phyloP scores from a whole-genome alignment of 2,113 vertebrate species.

The Canis aureus region DNA sequence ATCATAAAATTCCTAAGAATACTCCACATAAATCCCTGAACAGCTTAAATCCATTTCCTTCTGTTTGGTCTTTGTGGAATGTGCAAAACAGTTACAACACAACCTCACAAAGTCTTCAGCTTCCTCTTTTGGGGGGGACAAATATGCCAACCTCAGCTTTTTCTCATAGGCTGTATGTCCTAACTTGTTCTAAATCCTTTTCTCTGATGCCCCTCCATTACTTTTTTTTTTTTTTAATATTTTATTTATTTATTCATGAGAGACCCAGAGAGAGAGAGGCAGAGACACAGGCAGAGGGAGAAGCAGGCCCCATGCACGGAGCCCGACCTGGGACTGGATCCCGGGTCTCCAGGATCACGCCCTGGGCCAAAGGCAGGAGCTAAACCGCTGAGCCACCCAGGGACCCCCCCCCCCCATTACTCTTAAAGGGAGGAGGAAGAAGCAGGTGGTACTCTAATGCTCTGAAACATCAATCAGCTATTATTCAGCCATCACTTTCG shows the following conservation, averaged over 20 bases:
- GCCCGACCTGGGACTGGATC: no score
- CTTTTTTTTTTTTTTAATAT: neutral
- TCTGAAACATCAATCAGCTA: neutral
- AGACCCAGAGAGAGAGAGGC: no score
- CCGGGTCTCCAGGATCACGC: no score
- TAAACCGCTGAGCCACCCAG: no score
- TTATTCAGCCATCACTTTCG: neutral
- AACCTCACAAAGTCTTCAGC: neutral
- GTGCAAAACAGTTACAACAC: neutral
- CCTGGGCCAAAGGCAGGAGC: no score
- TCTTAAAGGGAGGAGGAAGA: neutral
- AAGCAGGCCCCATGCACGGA: no score
- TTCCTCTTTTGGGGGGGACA: neutral
- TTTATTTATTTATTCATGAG: no score
- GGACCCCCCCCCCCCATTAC: no score
- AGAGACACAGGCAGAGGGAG: no score
- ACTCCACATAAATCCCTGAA: slow-evolving; percentile 40
- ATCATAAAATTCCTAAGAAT: slow-evolving; percentile 68
- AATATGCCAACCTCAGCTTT: neutral
- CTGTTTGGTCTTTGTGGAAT: slow-evolving; percentile 29
- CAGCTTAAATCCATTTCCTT: slow-evolving; percentile 38
- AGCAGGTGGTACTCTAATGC: neutral
- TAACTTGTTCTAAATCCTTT: neutral
- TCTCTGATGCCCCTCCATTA: neutral
- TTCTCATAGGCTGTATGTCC: neutral